Percentiles rank a stretch among this genome's conserved stretches.
Evolutionary conservation across 2,797 vertebrate genomes (phyloP).

Genomic region (Crocidura indochinensis): DNA sequence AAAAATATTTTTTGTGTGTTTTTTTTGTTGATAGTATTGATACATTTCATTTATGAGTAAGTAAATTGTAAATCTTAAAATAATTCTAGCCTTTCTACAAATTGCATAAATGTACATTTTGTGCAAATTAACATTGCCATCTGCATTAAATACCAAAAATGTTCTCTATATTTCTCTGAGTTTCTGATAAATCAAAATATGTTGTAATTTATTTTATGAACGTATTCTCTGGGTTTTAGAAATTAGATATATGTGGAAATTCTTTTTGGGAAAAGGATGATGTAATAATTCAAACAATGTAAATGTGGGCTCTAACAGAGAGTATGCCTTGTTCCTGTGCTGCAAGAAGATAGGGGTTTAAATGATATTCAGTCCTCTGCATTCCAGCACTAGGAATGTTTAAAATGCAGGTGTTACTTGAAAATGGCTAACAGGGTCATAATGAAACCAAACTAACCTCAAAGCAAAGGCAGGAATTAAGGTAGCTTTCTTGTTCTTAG

Average conservation of each 20-base stretch:
- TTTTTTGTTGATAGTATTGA: slow-evolving; percentile 51
- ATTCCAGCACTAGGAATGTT: background rate
- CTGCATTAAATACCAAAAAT: slow-evolving; percentile 57
- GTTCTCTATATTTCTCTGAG: slow-evolving; percentile 60
- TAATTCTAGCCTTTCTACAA: background rate
- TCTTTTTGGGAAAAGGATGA: slow-evolving; percentile 1
- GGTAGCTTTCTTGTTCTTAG: background rate
- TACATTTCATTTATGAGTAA: slow-evolving; percentile 35
- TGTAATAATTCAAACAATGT: slow-evolving; percentile 58
- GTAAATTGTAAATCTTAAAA: slow-evolving; percentile 67
- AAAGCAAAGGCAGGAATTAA: background rate
- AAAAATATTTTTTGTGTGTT: slow-evolving; percentile 19
- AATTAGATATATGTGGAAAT: background rate
- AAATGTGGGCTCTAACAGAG: background rate
- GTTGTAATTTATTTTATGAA: slow-evolving; percentile 19
- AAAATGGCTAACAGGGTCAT: background rate
- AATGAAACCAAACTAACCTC: slow-evolving; percentile 59
- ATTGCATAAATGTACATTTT: background rate
- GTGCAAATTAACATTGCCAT: background rate
- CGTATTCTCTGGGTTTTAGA: background rate
- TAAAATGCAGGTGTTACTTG: slow-evolving; percentile 30
- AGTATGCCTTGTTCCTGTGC: slow-evolving; percentile 64
- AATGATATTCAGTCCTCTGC: background rate
- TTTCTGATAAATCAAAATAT: slow-evolving; percentile 59
- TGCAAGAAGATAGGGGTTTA: slow-evolving; percentile 9